Evolutionary conservation across 2,797 vertebrate genomes (phyloP).

Genomic region (Gambelia wislizenii): DNA sequence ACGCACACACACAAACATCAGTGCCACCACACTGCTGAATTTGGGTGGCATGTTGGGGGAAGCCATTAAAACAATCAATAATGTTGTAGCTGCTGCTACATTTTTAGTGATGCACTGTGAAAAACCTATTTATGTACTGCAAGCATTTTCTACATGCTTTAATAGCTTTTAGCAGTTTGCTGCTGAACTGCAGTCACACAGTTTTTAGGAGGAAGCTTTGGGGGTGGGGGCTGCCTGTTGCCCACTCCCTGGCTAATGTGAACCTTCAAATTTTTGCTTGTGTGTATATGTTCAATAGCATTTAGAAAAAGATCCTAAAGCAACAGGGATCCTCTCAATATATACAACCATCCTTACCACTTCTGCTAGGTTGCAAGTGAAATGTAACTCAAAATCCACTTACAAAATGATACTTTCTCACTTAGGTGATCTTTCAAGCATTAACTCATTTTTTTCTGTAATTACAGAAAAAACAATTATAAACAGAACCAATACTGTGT

Average conservation of each 20-base stretch:
- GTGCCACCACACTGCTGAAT: background rate
- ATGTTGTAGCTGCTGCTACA: too few species aligned
- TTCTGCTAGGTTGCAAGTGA: background rate
- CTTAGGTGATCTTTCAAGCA: background rate
- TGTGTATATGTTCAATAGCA: background rate
- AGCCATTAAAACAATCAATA: too few species aligned
- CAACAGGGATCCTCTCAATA: too few species aligned
- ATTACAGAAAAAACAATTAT: background rate
- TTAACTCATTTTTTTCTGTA: background rate
- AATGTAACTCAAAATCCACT: background rate
- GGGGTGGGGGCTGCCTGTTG: background rate
- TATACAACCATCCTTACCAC: background rate
- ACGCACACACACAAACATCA: too few species aligned
- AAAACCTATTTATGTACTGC: too few species aligned
- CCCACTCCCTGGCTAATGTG: background rate
- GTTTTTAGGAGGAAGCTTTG: background rate
- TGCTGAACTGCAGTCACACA: background rate
- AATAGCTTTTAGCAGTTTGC: background rate
- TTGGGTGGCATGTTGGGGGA: background rate
- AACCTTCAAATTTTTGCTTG: background rate
- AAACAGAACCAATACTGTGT: background rate
- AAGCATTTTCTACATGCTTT: background rate
- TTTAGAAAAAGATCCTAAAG: background rate
- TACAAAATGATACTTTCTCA: background rate
- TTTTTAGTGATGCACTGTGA: too few species aligned